phyloP scores from a whole-genome alignment of 2,113 vertebrate species.

The Cyprinus carpio region DNA sequence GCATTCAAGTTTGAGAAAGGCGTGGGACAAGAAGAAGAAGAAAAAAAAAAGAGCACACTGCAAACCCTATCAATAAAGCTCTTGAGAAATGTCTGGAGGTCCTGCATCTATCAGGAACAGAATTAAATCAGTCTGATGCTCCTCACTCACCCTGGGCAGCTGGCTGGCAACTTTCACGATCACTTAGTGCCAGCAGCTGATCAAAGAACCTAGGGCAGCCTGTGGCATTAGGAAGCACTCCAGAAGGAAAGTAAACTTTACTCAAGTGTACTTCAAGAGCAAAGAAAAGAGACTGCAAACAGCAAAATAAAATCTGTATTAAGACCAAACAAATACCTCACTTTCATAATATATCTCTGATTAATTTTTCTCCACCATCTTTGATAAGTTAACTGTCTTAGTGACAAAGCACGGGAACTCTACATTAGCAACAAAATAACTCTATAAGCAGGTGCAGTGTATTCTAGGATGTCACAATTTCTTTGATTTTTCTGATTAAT shows the following conservation, averaged over 20 bases:
- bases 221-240: slow-evolving; percentile 37
- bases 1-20: background rate
- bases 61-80: slow-evolving; percentile 46
- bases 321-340: too few relatives aligned
- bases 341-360: too few relatives aligned
- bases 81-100: slow-evolving; percentile 29
- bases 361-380: too few relatives aligned
- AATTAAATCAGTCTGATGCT: slow-evolving; percentile 33
- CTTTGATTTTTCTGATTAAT: too few relatives aligned
- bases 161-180: slow-evolving; percentile 39
- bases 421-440: too few relatives aligned
- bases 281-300: background rate
- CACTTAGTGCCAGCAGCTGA: slow-evolving; percentile 49
- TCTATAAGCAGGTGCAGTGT: too few relatives aligned
- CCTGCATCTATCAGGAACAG: slow-evolving; percentile 27
- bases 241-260: slow-evolving; percentile 30
- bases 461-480: too few relatives aligned
- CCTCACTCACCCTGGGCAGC: slow-evolving; percentile 46
- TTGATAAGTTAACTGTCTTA: too few relatives aligned
- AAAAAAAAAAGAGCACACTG: background rate
- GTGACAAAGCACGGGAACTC: too few relatives aligned
- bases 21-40: background rate
- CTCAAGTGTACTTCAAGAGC: background rate
- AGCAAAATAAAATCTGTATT: background rate
- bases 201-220: slow-evolving; percentile 45